phyloP scores from a whole-genome alignment of 2,888 invertebrate species.

The Pyrochroa serraticornis region DNA sequence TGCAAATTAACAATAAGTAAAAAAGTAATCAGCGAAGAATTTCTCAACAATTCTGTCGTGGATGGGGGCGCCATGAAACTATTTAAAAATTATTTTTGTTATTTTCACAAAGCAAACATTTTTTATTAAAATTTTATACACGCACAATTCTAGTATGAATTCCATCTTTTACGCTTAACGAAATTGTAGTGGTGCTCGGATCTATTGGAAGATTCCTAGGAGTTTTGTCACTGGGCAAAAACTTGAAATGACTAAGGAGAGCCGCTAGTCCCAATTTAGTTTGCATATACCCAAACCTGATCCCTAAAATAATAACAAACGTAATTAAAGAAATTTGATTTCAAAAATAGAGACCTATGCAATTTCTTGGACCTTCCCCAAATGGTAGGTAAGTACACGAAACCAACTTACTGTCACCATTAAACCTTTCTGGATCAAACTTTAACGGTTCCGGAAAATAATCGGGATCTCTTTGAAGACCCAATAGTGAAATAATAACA shows the following conservation, averaged over 20 bases:
- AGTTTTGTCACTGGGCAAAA: conserved; percentile 13
- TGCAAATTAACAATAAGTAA: too few relatives aligned
- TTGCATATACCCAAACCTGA: conserved; percentile 15
- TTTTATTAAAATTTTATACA: conserved; percentile 5
- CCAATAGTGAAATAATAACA: conserved; percentile 13
- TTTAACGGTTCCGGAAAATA: conserved; percentile 15
- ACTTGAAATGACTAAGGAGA: conserved; percentile 10
- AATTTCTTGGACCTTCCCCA: conserved; percentile 18
- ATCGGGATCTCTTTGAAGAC: conserved; percentile 20
- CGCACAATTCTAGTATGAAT: conserved; percentile 10
- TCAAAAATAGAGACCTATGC: conserved; percentile 6
- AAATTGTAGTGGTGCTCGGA: conserved; percentile 17
- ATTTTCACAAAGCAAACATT: too few relatives aligned
- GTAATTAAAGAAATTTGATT: not conserved
- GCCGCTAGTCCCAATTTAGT: conserved; percentile 14
- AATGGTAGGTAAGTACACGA: conserved; percentile 19
- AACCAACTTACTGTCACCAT: conserved; percentile 9
- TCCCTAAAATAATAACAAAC: conserved; percentile 8
- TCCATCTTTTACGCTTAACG: conserved; percentile 13
- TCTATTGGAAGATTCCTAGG: conserved; percentile 7
- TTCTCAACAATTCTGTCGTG: too few relatives aligned
- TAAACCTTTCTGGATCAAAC: conserved; percentile 16
- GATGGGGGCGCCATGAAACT: too few relatives aligned
- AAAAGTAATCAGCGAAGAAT: too few relatives aligned
- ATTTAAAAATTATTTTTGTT: too few relatives aligned